phyloP scores from a whole-genome alignment of 2,113 vertebrate genomes.

The Syngnathus floridae region DNA sequence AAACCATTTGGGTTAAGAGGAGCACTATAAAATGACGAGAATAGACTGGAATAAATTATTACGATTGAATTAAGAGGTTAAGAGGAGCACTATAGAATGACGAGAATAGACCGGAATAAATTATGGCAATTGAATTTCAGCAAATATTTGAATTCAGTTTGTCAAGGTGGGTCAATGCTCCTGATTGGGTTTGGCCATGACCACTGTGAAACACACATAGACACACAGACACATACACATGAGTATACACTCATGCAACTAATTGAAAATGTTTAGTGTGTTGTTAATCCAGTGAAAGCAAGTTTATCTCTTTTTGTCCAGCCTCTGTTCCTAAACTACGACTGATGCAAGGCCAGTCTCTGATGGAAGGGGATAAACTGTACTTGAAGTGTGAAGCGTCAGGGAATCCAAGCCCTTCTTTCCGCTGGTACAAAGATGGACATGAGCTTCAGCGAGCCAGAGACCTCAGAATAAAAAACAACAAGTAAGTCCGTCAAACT shows the following conservation, averaged over 20 bases:
- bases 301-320: slow-evolving; percentile 48
- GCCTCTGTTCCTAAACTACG: slow-evolving; percentile 86
- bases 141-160: too few relatives aligned
- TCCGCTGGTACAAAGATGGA: slow-evolving; percentile 95
- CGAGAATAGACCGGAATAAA: too few relatives aligned
- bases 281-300: slow-evolving; percentile 21
- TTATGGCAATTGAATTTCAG: too few relatives aligned
- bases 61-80: too few relatives aligned
- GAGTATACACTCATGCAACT: background rate
- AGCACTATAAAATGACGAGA: too few relatives aligned
- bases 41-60: too few relatives aligned
- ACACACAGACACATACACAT: background rate
- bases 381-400: slow-evolving; percentile 90
- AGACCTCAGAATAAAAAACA: slow-evolving; percentile 92
- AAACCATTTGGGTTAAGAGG: too few relatives aligned
- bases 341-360: slow-evolving; percentile 83
- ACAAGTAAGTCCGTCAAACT: slow-evolving; percentile 79
- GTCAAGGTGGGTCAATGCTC: too few relatives aligned
- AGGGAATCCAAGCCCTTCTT: slow-evolving; percentile 87
- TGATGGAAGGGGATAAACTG: slow-evolving; percentile 84
- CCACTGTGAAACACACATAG: too few relatives aligned
- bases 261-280: slow-evolving; percentile 4
- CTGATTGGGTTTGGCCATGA: too few relatives aligned
- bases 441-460: slow-evolving; percentile 89
- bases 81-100: too few relatives aligned